Evolutionary conservation across 2,113 vertebrate genomes (phyloP), one percentile per base, ranked within the genome.

Genomic region (Sapajus apella): DNA sequence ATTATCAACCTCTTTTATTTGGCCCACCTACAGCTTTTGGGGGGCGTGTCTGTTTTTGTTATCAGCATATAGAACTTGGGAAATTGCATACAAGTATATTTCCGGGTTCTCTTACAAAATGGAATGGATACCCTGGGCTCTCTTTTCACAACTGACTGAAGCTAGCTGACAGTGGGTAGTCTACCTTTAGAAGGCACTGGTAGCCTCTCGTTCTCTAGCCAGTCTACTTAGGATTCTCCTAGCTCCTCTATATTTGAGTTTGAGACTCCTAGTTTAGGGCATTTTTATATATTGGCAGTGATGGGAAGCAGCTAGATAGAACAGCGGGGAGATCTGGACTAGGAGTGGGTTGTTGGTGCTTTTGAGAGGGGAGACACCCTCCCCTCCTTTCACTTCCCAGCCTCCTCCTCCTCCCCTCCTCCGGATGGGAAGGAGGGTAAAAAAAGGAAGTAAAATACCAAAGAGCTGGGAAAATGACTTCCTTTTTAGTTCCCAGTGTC

Each of bases 81-180:
- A 73, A 81, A 83, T 58, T 81, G 40, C 13, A 68, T 12, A n/a
- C 85, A 25, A 73, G 43, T 55, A 0, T 27, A 47, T 56, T 81
- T 85, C 18, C 27, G 17, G 37, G 13, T 95, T 92, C 25, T 91
- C 21, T 91, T 27, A 14, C 83, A 45, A 91, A 66, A 55, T 20
- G 52, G 14, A 68, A 16, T 52, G 14, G 52, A 8, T 40, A 25
- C 8, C 11, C 10, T 37, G 32, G 55, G 5, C 20, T 85, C 56
- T 70, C 5, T 61, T 73, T 83, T 68, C 40, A 37, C 16, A 16
- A 0, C 0, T 9, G 47, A 16, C 45, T 17, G 20, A 4, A 32
- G 32, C 76, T 27, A 43, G 45, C 43, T 30, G 21, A 21, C n/a
- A 50, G 0, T 30, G 52, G 25, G 8, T 23, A 4, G 14, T 11